Evolutionary conservation across 2,797 vertebrate genomes (phyloP).

Genomic region (Hippocampus kuda): DNA sequence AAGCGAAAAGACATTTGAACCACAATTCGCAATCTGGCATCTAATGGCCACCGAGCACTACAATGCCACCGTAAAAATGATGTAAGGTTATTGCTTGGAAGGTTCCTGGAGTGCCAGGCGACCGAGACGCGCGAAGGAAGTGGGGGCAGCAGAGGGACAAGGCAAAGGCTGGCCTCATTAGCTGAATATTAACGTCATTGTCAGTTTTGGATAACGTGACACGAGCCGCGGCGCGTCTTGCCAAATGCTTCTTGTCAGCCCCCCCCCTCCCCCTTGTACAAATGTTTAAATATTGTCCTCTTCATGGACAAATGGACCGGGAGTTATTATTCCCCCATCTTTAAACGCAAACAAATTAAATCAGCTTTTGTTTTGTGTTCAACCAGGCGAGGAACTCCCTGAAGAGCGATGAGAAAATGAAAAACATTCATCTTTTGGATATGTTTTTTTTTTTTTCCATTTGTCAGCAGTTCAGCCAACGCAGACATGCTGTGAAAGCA

Average conservation of each 20-base stretch:
- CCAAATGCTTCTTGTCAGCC: not conserved
- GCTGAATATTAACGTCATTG: constrained; percentile 1
- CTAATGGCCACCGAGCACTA: constrained; percentile 14
- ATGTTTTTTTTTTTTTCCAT: not conserved
- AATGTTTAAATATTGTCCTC: not conserved
- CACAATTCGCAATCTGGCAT: constrained; percentile 15
- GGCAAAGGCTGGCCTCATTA: constrained; percentile 21
- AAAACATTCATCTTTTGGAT: not conserved
- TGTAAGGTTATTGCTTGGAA: constrained; percentile 18
- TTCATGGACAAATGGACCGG: constrained; percentile 16
- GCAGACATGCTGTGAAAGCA: not conserved
- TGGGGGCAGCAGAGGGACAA: constrained; percentile 5
- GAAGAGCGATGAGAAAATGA: constrained; percentile 12
- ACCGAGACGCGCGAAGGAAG: constrained; percentile 5
- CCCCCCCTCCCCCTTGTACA: not conserved
- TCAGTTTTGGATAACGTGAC: not conserved
- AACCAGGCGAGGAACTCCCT: constrained; percentile 10
- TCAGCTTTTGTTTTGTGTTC: constrained; percentile 22
- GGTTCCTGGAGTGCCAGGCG: constrained; percentile 15
- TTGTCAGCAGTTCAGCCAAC: not conserved
- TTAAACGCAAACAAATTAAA: constrained; percentile 13
- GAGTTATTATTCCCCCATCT: not conserved
- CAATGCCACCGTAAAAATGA: constrained; percentile 18
- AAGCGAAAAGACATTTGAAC: not conserved
- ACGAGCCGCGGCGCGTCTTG: not conserved